phyloP scores from a whole-genome alignment of 2,797 vertebrate genomes.

The Catostomus latipinnis region DNA sequence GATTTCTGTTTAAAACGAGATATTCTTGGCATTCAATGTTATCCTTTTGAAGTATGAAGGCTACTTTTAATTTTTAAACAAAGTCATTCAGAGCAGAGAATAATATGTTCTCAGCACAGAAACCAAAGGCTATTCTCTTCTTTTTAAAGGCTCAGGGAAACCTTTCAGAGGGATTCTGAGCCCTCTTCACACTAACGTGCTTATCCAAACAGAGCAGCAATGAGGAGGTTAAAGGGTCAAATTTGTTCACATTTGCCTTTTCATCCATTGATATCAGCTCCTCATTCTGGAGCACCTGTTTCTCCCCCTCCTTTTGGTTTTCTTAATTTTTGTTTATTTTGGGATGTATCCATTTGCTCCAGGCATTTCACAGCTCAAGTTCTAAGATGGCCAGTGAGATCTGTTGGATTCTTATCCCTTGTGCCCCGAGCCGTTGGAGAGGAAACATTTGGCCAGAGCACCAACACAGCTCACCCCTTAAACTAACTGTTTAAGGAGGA shows the following conservation, averaged over 20 bases:
- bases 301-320: constrained; percentile 51
- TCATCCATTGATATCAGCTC: constrained; percentile 62
- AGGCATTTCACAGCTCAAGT: constrained; percentile 47
- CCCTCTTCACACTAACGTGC: constrained; percentile 65
- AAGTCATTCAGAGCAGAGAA: constrained; percentile 26
- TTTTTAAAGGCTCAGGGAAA: not conserved
- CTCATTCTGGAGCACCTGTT: constrained; percentile 55
- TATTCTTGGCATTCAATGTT: not conserved
- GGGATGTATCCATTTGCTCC: constrained; percentile 59
- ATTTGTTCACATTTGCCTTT: constrained; percentile 62
- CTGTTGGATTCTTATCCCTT: constrained; percentile 41
- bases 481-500: constrained; percentile 53
- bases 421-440: constrained; percentile 31
- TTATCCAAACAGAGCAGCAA: constrained; percentile 73
- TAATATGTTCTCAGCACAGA: constrained; percentile 37
- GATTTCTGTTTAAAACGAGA: not conserved
- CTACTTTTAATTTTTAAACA: constrained; percentile 24
- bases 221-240: constrained; percentile 73
- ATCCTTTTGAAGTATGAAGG: not conserved
- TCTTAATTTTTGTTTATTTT: constrained; percentile 62
- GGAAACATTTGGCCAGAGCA: constrained; percentile 46
- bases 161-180: constrained; percentile 65
- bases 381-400: constrained; percentile 46
- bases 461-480: constrained; percentile 31
- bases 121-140: constrained; percentile 16